Conservation (phyloP, 2,888 invertebrate genomes). For the Xanthorhoe spadicearia region DNA sequence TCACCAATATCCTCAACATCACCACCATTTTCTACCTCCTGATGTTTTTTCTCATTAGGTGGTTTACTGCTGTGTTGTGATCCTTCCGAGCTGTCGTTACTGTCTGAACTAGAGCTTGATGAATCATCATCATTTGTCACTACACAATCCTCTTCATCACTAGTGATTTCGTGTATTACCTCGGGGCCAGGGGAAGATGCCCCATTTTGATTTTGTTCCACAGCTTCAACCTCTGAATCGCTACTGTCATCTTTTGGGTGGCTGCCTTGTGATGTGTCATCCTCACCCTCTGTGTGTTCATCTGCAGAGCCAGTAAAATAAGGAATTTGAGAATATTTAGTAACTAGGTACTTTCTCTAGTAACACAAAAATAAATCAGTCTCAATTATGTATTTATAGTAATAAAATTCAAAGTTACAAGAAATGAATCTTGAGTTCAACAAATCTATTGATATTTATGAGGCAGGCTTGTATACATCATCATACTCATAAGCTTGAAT, state of each 20-base stretch:
- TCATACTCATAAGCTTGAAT: slow-evolving; percentile 14
- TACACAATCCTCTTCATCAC: slow-evolving; percentile 83
- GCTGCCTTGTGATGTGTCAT: slow-evolving; percentile 80
- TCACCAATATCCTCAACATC: slow-evolving; percentile 78
- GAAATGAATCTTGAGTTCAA: background rate
- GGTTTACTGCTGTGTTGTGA: slow-evolving; percentile 75
- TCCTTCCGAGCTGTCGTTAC: slow-evolving; percentile 86
- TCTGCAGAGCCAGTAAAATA: slow-evolving; percentile 60
- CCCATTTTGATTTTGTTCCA: slow-evolving; percentile 76
- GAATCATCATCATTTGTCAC: slow-evolving; percentile 82
- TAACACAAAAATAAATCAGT: background rate
- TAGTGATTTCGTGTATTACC: slow-evolving; percentile 80
- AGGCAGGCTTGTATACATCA: slow-evolving; percentile 13
- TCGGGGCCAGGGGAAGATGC: slow-evolving; percentile 70
- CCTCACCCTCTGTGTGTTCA: slow-evolving; percentile 80
- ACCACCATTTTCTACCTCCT: slow-evolving; percentile 83
- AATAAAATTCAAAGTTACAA: background rate
- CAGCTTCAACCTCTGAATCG: slow-evolving; percentile 72
- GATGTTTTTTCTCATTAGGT: slow-evolving; percentile 81
- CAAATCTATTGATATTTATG: background rate
- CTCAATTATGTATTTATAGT: background rate
- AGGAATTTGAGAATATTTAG: slow-evolving; percentile 44
- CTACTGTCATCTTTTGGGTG: slow-evolving; percentile 79
- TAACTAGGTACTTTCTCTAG: background rate
- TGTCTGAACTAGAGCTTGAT: slow-evolving; percentile 83